Conservation (phyloP, 2,113 vertebrate genomes). For the Mastomys coucha region DNA sequence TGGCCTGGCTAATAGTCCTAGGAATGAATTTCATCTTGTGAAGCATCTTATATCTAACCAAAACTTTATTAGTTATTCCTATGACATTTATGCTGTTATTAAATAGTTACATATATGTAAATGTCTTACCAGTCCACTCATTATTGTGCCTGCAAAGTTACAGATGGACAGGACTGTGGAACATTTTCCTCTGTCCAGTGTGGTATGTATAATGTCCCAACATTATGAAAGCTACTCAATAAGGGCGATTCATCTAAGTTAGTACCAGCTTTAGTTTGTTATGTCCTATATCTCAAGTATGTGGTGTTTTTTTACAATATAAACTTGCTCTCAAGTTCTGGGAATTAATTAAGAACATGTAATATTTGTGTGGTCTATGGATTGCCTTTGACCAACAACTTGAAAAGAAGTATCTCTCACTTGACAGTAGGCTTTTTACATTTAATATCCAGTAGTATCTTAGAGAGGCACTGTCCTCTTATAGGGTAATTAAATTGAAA, state of each 20-base stretch:
- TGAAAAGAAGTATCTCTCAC: background rate
- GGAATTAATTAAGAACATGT: background rate
- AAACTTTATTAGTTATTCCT: background rate
- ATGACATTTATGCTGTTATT: background rate
- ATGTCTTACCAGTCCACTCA: background rate
- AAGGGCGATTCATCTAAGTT: background rate
- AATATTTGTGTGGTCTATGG: background rate
- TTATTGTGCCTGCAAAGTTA: background rate
- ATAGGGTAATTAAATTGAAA: background rate
- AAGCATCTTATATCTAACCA: background rate
- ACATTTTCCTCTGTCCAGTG: background rate
- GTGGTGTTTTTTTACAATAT: background rate
- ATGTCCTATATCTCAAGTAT: background rate
- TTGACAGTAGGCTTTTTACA: no score
- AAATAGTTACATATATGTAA: background rate
- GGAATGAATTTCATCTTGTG: background rate
- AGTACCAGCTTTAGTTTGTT: background rate
- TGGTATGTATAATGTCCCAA: background rate
- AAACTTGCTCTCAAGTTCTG: background rate
- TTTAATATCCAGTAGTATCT: background rate
- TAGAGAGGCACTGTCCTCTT: background rate
- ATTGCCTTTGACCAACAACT: background rate
- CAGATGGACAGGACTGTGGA: background rate
- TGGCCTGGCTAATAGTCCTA: background rate
- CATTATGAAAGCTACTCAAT: background rate